Conservation (phyloP, 2,113 vertebrate genomes). For the Lampris megalopsis region DNA sequence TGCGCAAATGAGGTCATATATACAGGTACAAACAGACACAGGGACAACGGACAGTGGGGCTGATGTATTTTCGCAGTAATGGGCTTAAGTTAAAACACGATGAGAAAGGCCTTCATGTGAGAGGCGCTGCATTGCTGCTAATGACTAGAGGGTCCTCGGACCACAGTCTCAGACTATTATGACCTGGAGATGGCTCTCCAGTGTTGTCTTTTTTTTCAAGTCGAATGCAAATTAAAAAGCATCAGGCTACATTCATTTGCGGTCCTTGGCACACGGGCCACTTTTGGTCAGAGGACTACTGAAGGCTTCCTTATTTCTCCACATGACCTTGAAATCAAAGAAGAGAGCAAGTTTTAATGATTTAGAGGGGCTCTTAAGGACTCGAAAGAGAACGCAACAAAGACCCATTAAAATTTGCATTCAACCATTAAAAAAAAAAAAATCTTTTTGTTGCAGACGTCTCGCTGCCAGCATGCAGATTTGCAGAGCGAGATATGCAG, state of each 20-base stretch:
- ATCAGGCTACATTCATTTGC: conserved; percentile 81
- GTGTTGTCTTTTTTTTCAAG: conserved; percentile 69
- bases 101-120: conserved; percentile 72
- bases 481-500: conserved; percentile 65
- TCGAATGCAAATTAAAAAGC: conserved; percentile 82
- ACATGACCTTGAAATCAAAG: conserved; percentile 83
- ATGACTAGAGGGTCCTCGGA: conserved; percentile 77
- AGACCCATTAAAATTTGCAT: conserved; percentile 80
- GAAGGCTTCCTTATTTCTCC: conserved; percentile 78
- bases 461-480: conserved; percentile 63
- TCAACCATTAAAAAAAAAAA: conserved; percentile 80
- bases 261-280: conserved; percentile 78
- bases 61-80: conserved; percentile 73
- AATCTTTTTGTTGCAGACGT: conserved; percentile 79
- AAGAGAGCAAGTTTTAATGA: conserved; percentile 80
- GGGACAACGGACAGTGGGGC: conserved; percentile 49
- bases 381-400: conserved; percentile 70
- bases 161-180: conserved; percentile 78
- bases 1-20: neutral
- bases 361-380: conserved; percentile 79
- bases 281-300: conserved; percentile 80
- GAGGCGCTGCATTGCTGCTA: conserved; percentile 68
- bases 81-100: conserved; percentile 74
- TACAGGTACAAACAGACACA: conserved; percentile 44
- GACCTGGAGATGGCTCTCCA: conserved; percentile 72